Conservation (phyloP, 2,888 invertebrate genomes). For the Adineta ricciae region DNA sequence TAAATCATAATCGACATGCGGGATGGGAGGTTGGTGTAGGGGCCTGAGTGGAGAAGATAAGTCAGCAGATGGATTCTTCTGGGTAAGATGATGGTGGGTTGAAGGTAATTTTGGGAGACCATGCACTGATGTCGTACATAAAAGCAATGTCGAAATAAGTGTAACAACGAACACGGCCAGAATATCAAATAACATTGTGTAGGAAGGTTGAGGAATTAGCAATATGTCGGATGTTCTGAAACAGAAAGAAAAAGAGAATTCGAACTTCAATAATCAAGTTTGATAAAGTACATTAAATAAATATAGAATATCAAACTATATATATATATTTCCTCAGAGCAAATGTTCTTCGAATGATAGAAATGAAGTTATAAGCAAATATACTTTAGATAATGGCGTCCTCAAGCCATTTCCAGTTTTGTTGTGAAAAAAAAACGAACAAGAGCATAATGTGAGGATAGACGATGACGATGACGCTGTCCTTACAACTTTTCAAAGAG, state of each 20-base stretch:
- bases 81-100: background rate
- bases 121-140: background rate
- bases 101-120: background rate
- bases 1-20: background rate
- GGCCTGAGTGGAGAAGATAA: conserved; percentile 1
- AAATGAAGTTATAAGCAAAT: background rate
- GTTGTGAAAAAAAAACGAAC: background rate
- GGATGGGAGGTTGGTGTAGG: background rate
- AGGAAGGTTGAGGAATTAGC: background rate
- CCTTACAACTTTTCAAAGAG: background rate
- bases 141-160: background rate
- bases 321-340: too few relatives aligned
- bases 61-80: background rate
- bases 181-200: background rate
- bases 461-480: background rate
- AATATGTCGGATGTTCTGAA: conserved; percentile 7
- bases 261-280: too few relatives aligned
- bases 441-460: background rate
- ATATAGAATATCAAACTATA: too few relatives aligned
- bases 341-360: background rate
- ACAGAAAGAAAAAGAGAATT: background rate
- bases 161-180: background rate
- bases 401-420: background rate
- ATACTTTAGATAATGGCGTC: background rate
- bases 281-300: too few relatives aligned